These are phyloP conservation scores for Sesamia inferens DNA, from an alignment of 2,888 invertebrate genomes.

Conservation along the genomic window DNA sequence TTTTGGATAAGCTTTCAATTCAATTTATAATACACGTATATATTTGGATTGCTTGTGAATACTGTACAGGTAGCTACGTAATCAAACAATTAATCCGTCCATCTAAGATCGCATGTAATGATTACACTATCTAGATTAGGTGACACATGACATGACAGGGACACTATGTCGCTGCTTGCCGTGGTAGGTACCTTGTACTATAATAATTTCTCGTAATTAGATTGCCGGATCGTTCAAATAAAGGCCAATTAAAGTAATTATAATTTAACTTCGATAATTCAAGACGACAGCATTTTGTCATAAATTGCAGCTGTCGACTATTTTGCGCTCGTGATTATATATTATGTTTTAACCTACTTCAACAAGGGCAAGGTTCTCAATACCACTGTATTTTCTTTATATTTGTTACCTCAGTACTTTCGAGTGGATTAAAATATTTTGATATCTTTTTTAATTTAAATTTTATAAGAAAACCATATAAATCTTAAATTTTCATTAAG, in stretches of 20 bases:
- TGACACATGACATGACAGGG: slow-evolving; percentile 40
- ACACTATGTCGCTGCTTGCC: slow-evolving; percentile 7
- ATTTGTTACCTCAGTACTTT: too few species aligned
- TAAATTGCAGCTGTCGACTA: neutral
- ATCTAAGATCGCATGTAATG: slow-evolving; percentile 40
- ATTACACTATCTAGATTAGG: slow-evolving; percentile 46
- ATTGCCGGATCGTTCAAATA: neutral
- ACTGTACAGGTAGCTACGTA: slow-evolving; percentile 19
- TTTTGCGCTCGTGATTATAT: neutral
- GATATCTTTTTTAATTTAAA: too few species aligned
- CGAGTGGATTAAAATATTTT: too few species aligned
- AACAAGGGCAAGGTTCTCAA: too few species aligned
- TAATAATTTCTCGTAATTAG: neutral
- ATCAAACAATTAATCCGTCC: slow-evolving; percentile 51
- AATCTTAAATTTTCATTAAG: too few species aligned
- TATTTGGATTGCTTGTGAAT: slow-evolving; percentile 25
- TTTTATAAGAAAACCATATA: too few species aligned
- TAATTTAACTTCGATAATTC: neutral
- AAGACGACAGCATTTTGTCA: neutral
- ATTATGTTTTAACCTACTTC: neutral
- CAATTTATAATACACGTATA: slow-evolving; percentile 17
- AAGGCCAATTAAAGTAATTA: neutral
- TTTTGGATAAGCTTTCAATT: slow-evolving; percentile 34
- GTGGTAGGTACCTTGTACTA: neutral
- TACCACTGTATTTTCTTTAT: too few species aligned